Conservation (phyloP, 2,113 vertebrate genomes). For the Sinocyclocheilus grahami region DNA sequence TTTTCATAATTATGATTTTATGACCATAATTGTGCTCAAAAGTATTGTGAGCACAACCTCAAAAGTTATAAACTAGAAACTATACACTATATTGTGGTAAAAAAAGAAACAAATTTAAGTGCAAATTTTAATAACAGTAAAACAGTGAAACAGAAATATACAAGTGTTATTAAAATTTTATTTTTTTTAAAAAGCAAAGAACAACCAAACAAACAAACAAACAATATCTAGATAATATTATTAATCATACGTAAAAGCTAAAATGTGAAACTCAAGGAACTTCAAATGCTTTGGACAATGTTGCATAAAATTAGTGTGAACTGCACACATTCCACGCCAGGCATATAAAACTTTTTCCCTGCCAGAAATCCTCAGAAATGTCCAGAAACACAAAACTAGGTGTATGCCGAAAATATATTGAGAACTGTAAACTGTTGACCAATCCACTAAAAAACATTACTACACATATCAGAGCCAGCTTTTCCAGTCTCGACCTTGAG, state of each 20-base stretch:
- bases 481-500: conserved; percentile 1
- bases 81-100: too few species aligned
- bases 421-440: conserved; percentile 7
- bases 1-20: background rate
- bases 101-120: background rate
- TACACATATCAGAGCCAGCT: background rate
- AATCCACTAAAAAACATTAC: background rate
- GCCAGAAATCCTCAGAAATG: conserved; percentile 11
- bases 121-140: conserved; percentile 51
- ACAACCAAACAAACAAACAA: conserved; percentile 40
- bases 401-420: background rate
- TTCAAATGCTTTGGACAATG: conserved; percentile 52
- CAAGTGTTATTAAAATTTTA: conserved; percentile 36
- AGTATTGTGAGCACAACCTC: too few species aligned
- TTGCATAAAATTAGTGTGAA: conserved; percentile 36
- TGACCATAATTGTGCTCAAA: too few species aligned
- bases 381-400: conserved; percentile 27
- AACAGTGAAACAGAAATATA: conserved; percentile 52
- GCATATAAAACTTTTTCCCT: conserved; percentile 5
- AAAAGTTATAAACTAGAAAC: background rate
- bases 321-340: background rate
- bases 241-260: conserved; percentile 20
- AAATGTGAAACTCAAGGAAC: conserved; percentile 38
- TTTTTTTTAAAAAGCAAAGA: conserved; percentile 14
- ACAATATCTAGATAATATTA: conserved; percentile 24